Evolutionary conservation across 2,797 vertebrate genomes (phyloP).

Genomic region (Ctenopoma kingsleyae): DNA sequence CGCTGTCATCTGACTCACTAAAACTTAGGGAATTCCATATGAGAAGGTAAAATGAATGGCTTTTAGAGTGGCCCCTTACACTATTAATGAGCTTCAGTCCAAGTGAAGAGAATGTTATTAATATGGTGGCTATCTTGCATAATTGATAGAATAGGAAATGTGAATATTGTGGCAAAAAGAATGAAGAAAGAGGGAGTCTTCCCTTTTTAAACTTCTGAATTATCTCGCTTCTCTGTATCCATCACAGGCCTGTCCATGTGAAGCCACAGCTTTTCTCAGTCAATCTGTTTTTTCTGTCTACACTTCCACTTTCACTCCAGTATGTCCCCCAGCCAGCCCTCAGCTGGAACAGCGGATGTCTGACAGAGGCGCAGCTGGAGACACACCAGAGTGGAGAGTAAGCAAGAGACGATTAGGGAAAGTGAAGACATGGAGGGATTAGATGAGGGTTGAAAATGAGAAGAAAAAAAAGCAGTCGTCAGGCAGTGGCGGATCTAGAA

Average conservation of each 20-base stretch:
- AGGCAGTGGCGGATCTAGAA: too few relatives aligned
- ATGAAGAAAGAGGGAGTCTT: constrained; percentile 21
- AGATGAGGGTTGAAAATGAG: neutral
- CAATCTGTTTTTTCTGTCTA: neutral
- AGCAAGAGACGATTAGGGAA: neutral
- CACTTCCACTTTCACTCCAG: constrained; percentile 30
- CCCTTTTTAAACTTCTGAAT: constrained; percentile 4
- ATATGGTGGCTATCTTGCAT: constrained; percentile 66
- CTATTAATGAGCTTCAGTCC: constrained; percentile 73
- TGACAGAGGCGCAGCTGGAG: constrained; percentile 44
- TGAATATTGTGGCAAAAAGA: constrained; percentile 47
- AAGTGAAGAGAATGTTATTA: constrained; percentile 64
- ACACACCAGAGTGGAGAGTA: constrained; percentile 14
- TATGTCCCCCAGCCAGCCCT: constrained; percentile 30
- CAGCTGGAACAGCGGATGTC: constrained; percentile 42
- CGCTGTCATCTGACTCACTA: constrained; percentile 51
- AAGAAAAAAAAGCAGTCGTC: too few relatives aligned
- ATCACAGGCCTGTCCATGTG: neutral
- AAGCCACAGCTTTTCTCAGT: neutral
- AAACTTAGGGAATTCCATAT: constrained; percentile 39
- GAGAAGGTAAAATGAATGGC: constrained; percentile 67
- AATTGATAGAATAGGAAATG: constrained; percentile 52
- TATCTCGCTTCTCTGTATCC: neutral
- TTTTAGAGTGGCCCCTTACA: constrained; percentile 76
- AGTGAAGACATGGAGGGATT: constrained; percentile 5